Conservation (phyloP, 2,113 vertebrate genomes). For the Chaetorhynchus papuensis region DNA sequence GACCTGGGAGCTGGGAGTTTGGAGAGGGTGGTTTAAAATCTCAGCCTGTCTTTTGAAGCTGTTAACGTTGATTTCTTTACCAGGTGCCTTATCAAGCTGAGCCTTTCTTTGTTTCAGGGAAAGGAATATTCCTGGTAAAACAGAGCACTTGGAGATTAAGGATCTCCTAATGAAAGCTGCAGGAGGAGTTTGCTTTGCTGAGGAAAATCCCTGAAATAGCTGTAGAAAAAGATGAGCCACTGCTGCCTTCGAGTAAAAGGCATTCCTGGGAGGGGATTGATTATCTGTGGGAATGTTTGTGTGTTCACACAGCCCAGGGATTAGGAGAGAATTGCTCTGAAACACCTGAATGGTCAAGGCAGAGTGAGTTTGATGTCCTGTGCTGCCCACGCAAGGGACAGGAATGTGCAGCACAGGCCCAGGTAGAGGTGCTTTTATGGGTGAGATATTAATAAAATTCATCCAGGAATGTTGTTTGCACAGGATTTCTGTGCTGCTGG, state of each 20-base stretch:
- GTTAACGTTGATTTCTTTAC: not conserved
- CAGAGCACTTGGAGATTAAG: not conserved
- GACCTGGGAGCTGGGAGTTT: not conserved
- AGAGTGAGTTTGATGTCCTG: not conserved
- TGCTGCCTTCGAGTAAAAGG: not conserved
- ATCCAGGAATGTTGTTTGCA: not conserved
- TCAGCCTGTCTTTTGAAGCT: not conserved
- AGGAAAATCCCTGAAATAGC: not conserved
- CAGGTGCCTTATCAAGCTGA: not conserved
- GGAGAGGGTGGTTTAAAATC: not conserved
- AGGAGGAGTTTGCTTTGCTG: not conserved
- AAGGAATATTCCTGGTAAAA: not conserved
- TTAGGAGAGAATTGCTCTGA: not conserved
- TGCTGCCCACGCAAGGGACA: not conserved
- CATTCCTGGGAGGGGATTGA: not conserved
- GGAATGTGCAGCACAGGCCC: accelerated
- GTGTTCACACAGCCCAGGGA: not conserved
- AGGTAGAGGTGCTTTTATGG: not conserved
- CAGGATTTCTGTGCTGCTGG: not conserved
- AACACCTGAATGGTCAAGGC: not conserved
- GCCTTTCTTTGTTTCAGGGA: not conserved
- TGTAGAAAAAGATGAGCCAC: not conserved
- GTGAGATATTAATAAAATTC: not conserved
- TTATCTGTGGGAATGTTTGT: not conserved
- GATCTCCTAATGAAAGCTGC: not conserved